Evolutionary conservation across 1,140 invertebrate species (phyloP), one percentile per base, ranked within the genome.

Genomic region (Limonius californicus): DNA sequence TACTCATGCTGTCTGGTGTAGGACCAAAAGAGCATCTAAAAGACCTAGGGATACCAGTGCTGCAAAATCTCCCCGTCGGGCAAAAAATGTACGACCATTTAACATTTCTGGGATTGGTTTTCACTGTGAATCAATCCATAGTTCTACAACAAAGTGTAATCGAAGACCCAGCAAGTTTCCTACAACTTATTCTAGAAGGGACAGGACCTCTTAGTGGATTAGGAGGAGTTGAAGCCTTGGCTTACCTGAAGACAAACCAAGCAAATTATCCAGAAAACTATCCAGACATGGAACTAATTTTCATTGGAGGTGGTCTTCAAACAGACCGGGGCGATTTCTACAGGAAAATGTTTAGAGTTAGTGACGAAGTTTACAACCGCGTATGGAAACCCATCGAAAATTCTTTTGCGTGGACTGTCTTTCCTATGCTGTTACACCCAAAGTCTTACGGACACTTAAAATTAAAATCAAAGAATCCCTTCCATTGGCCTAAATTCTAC

Each of bases 1-100:
- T 94, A 7, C 74, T 94, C 20, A 90, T 92, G 86, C 78, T 93
- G 0, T 90, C 88, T 0, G 92, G 92, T 0, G 80, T 94, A 6
- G 91, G 91, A 0, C 89, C 89, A 9, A 83, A 76, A 27, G 74
- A 81, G 42, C 78, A 85, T 39, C 70, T 87, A 7, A 65, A 78
- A 20, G 71, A 80, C 50, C 65, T 77, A 3, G 61, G 69, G 20
- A 80, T 82, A 56, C 75, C 77, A 1, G 70, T 80, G 9, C 66
- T 77, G 8, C 19, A 72, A 54, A 77, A 84, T 68, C 72, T 86
- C 6, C 70, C 69, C 11, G 78, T 86, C 4, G 85, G 85, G 0
- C 63, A 81, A 53, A 85, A 84, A 67, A 70, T 86, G 4, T 77
- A 79, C 55, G 82, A 84, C 57, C 84, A 85, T 67, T 70, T 79